Base-by-base conservation (phyloP, 2,113 vertebrate species). In the Phalacrocorax pelagicus region DNA sequence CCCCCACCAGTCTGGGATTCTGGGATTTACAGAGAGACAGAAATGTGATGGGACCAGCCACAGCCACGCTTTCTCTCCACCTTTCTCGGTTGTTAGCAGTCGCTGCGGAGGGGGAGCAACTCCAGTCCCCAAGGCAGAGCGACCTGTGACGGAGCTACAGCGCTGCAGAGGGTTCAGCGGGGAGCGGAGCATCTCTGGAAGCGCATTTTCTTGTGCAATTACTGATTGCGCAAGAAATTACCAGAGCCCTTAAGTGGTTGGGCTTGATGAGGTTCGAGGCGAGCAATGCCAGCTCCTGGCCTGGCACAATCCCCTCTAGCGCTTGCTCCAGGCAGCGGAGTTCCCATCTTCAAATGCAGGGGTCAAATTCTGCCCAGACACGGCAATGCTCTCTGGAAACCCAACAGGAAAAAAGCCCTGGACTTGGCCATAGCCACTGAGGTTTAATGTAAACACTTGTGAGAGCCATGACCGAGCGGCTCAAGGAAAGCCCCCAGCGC, bases 401-500 rank as follows among this genome's bases (percentile, higher is more conserved):
- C 5, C 34, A 34, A 9, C 15, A 15, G 47, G 58, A 44, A n/a
- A 18, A n/a, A 62, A 34, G 21, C 20, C 42, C n/a, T 11, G 51
- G 46, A 12, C 8, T 36, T 1, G 0, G 23, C 12, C 40, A 20
- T 23, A 23, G 32, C 7, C 57, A 27, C 3, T 0, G 1, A 51
- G 74, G 62, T 79, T 87, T 9, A 73, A 81, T 3, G 1, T 32
- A 61, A 38, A 77, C 30, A 26, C 7, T 0, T 2, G 24, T 0
- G 5, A 42, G 19, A 59, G 9, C 15, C 1, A 1, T 2, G 17
- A 27, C 13, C 1, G 1, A 27, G 54, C 1, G 2, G 52, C 18
- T 72, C 6, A 3, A 3, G 72, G 20, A 62, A 88, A 88, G 34
- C 36, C 59, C 54, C 21, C 52, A 12, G 81, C 2, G 0, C 49